Evolutionary conservation across 2,113 vertebrate species (phyloP), one percentile per base, ranked within the genome.

Genomic region (Brachypodius melanocephalos): DNA sequence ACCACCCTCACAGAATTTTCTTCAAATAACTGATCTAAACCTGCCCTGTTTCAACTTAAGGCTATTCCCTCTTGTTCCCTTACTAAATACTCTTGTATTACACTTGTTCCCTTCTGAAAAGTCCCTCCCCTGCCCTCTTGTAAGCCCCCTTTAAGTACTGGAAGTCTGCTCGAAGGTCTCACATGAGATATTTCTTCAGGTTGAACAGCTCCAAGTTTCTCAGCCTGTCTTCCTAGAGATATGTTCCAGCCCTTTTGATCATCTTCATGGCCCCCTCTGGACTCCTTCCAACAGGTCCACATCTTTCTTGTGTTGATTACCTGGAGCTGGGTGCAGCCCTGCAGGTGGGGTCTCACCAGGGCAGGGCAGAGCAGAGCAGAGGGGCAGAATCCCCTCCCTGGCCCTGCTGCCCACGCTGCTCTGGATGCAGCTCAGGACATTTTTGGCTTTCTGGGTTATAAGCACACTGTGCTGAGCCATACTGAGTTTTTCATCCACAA

Each of bases 281-380:
- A 59, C 15, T 73, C 0, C 0, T 20, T 66, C 68, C 43, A 25
- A 8, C 15, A 51, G 45, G 4, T 45, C 36, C 43, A 19, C 0
- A 0, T n/a, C 32, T 7, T 48, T 58, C 21, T 5, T 28, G 4
- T 36, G 36, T 7, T 57, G 36, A 6, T 18, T 5, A 29, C 7
- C 43, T 51, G 51, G 67, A 9, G 14, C 12, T 73, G 58, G 59
- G 6, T 22, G 32, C 59, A 65, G 22, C 12, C 0, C 18, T 80
- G 17, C 26, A 57, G 48, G 14, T 16, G 34, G 18, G 14, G 5
- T 73, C 32, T 43, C 17, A 32, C 0, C 61, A 43, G 43, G 32
- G 38, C 61, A 43, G 43, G 32, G 38, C 38, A 38, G 38, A 38
- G 21, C 12, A 17, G 42, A 55, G 58, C 32, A 65, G 42, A 72